Conservation (phyloP, 1,140 invertebrate genomes). For the Zaprionus inermis region DNA sequence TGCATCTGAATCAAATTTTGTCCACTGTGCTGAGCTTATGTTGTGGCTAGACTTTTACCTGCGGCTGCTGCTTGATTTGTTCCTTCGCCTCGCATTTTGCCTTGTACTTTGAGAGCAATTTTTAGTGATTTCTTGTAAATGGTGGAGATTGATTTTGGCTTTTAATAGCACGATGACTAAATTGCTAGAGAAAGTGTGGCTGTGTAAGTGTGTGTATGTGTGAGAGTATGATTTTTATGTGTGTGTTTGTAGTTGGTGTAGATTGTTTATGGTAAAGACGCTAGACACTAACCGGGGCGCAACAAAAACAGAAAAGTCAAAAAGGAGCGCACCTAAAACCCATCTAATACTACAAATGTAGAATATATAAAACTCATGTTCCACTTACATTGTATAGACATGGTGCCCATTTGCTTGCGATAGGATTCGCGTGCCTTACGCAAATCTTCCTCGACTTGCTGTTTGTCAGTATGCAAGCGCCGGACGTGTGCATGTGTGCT, state of each 20-base stretch:
- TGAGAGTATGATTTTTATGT: slow-evolving; percentile 36
- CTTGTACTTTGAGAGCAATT: slow-evolving; percentile 64
- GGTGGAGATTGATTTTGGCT: slow-evolving; percentile 42
- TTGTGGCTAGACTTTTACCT: slow-evolving; percentile 69
- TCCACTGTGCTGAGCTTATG: slow-evolving; percentile 36
- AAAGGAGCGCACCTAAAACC: slow-evolving; percentile 67
- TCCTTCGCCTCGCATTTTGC: slow-evolving; percentile 48
- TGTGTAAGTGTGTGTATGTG: slow-evolving; percentile 42
- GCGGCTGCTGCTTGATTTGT: slow-evolving; percentile 53
- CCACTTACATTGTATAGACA: slow-evolving; percentile 94
- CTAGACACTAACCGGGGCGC: slow-evolving; percentile 58
- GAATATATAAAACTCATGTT: slow-evolving; percentile 33
- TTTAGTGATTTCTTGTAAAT: slow-evolving; percentile 67
- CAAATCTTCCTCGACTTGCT: slow-evolving; percentile 93
- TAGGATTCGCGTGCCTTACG: slow-evolving; percentile 91
- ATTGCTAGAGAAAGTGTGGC: slow-evolving; percentile 58
- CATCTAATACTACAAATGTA: slow-evolving; percentile 54
- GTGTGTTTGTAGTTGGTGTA: slow-evolving; percentile 41
- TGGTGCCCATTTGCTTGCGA: slow-evolving; percentile 91
- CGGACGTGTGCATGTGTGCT: slow-evolving; percentile 95
- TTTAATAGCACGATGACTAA: slow-evolving; percentile 70
- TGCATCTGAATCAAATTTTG: slow-evolving; percentile 28
- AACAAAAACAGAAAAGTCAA: slow-evolving; percentile 60
- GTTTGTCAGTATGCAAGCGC: slow-evolving; percentile 92
- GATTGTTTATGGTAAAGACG: slow-evolving; percentile 64